These are phyloP conservation scores for Entomobrya multifasciata DNA, from an alignment of 2,888 invertebrate genomes.

Conservation along the genomic window DNA sequence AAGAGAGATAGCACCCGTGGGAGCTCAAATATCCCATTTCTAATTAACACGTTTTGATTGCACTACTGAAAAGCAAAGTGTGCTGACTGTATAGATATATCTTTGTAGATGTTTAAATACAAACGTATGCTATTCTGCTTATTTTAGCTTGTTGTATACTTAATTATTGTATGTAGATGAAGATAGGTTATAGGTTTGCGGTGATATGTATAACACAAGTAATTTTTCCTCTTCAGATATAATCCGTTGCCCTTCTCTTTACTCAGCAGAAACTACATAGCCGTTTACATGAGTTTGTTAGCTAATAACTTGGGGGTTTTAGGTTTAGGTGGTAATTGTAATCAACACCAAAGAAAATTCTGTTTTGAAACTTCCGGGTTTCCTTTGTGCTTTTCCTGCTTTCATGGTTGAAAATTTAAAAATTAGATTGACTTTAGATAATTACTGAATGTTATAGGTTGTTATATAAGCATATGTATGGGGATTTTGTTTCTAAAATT, in stretches of 20 bases:
- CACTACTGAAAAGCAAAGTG: conserved; percentile 62
- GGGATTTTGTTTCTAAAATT: no score
- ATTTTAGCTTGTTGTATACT: no score
- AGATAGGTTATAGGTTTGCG: no score
- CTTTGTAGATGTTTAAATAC: background rate
- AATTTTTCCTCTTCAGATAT: background rate
- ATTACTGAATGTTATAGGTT: no score
- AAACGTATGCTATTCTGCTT: background rate
- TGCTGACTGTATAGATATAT: background rate
- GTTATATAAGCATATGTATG: no score
- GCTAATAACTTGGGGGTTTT: conserved; percentile 3
- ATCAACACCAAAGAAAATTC: background rate
- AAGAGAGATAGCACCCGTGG: conserved; percentile 79
- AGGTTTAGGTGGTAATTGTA: conserved; percentile 9
- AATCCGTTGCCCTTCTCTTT: background rate
- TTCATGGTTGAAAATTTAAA: no score
- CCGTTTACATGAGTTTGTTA: background rate
- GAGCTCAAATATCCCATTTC: conserved; percentile 78
- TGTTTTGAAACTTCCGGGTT: background rate
- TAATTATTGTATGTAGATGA: no score
- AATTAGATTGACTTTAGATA: no score
- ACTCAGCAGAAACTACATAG: background rate
- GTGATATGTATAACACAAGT: background rate
- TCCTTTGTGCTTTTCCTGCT: no score
- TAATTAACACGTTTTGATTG: conserved; percentile 80